A percentile compares a stretch with the other conserved stretches of the same genome.
These are phyloP conservation scores for Scomber scombrus DNA, from an alignment of 2,113 vertebrate genomes.

Conservation along the genomic window DNA sequence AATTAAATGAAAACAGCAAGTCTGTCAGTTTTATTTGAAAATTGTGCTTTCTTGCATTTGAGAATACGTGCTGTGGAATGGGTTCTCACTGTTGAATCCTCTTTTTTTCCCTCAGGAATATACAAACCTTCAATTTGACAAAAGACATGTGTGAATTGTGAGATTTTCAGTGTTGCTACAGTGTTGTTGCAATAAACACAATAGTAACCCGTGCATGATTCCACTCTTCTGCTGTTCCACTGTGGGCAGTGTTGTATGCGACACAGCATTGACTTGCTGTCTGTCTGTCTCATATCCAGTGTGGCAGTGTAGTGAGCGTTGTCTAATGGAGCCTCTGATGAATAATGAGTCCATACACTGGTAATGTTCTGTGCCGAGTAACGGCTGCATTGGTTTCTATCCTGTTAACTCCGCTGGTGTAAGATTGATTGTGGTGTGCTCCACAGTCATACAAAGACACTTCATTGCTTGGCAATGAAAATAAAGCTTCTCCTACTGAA, in stretches of 20 bases:
- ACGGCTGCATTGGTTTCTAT: slow-evolving; percentile 85
- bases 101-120: slow-evolving; percentile 8
- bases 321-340: slow-evolving; percentile 85
- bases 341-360: slow-evolving; percentile 85
- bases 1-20: slow-evolving; percentile 61
- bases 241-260: slow-evolving; percentile 62
- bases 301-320: slow-evolving; percentile 73
- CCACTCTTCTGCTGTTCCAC: slow-evolving; percentile 38
- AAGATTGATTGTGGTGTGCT: slow-evolving; percentile 81
- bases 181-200: background rate
- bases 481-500: slow-evolving; percentile 76
- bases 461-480: slow-evolving; percentile 82
- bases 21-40: slow-evolving; percentile 35
- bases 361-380: slow-evolving; percentile 85
- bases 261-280: slow-evolving; percentile 65
- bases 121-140: slow-evolving; percentile 28
- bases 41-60: slow-evolving; percentile 11
- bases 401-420: slow-evolving; percentile 83
- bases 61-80: background rate
- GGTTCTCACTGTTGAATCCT: background rate
- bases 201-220: slow-evolving; percentile 9
- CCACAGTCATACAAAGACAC: slow-evolving; percentile 80
- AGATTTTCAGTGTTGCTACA: slow-evolving; percentile 16
- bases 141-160: slow-evolving; percentile 26
- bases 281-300: slow-evolving; percentile 67